A percentile compares a stretch with the other conserved stretches of the same genome.
These are phyloP conservation scores for Helostoma temminkii DNA, from an alignment of 2,797 vertebrate species.

Conservation along the genomic window DNA sequence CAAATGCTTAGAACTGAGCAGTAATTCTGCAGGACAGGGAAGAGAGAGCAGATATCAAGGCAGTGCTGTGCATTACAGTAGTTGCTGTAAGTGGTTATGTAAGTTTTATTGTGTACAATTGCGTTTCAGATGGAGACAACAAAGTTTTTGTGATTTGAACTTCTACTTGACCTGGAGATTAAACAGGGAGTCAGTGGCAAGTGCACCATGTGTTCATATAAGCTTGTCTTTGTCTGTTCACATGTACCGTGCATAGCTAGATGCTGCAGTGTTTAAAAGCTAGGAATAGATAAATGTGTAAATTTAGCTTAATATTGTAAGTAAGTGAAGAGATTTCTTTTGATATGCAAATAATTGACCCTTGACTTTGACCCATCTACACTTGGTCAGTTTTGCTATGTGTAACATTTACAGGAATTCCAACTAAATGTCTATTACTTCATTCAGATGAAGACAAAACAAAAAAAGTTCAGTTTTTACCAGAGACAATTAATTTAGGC, in stretches of 20 bases:
- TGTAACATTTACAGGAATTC: too few species aligned
- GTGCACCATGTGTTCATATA: background rate
- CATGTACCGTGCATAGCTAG: background rate
- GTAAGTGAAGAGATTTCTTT: background rate
- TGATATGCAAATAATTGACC: background rate
- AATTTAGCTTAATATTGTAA: background rate
- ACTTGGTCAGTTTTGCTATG: too few species aligned
- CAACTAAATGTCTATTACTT: too few species aligned
- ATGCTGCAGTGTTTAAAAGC: background rate
- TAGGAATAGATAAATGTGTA: background rate
- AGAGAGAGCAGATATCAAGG: slow-evolving; percentile 47
- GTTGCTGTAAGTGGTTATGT: background rate
- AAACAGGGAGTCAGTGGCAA: background rate
- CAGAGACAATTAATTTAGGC: too few species aligned
- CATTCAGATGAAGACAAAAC: too few species aligned
- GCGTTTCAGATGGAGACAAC: slow-evolving; percentile 9
- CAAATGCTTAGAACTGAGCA: slow-evolving; percentile 69
- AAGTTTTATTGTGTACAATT: slow-evolving; percentile 1
- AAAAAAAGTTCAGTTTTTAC: too few species aligned
- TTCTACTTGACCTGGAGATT: slow-evolving; percentile 1
- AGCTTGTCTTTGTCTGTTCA: background rate
- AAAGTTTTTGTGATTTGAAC: slow-evolving; percentile 1
- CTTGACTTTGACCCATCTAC: background rate
- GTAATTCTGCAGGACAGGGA: slow-evolving; percentile 52
- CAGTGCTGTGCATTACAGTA: slow-evolving; percentile 37